Percentiles rank a stretch among this genome's conserved stretches.
phyloP scores from a whole-genome alignment of 2,888 invertebrate species.

The Fissipunctia ypsillon region DNA sequence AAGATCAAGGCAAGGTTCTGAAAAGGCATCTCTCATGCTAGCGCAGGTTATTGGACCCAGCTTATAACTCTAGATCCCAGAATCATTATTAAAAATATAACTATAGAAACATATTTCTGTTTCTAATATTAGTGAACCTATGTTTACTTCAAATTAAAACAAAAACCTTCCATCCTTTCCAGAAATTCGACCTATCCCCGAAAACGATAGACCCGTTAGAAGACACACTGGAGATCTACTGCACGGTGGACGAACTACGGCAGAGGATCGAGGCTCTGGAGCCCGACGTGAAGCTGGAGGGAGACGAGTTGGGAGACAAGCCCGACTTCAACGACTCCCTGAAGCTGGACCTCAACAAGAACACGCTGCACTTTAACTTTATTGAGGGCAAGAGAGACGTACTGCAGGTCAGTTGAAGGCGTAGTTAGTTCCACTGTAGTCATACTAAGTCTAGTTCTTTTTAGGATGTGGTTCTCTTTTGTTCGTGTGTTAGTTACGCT shows the following conservation, averaged over 20 bases:
- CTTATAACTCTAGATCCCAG: neutral
- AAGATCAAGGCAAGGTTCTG: neutral
- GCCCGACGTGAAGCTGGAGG: constrained; percentile 80
- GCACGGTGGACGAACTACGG: constrained; percentile 92
- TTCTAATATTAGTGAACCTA: neutral
- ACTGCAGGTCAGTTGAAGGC: constrained; percentile 78
- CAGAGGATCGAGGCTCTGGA: constrained; percentile 88
- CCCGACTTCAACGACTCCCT: constrained; percentile 57
- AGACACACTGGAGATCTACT: constrained; percentile 92
- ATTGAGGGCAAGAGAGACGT: constrained; percentile 88
- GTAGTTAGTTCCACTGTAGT: constrained; percentile 22
- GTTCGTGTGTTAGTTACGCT: constrained; percentile 23
- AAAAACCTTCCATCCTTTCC: constrained; percentile 58
- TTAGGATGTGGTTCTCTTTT: constrained; percentile 33
- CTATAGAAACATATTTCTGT: no score
- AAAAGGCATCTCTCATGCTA: no score
- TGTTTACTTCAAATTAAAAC: neutral
- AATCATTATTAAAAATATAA: neutral
- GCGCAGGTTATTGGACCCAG: neutral
- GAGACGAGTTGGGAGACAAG: constrained; percentile 73
- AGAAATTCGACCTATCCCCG: constrained; percentile 88
- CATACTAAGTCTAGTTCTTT: constrained; percentile 35
- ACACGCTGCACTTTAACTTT: constrained; percentile 87
- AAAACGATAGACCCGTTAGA: constrained; percentile 89
- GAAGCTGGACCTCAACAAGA: constrained; percentile 82